Evolutionary conservation across 2,888 invertebrate species (phyloP).

Genomic region (Sceliomorpha sp.): DNA sequence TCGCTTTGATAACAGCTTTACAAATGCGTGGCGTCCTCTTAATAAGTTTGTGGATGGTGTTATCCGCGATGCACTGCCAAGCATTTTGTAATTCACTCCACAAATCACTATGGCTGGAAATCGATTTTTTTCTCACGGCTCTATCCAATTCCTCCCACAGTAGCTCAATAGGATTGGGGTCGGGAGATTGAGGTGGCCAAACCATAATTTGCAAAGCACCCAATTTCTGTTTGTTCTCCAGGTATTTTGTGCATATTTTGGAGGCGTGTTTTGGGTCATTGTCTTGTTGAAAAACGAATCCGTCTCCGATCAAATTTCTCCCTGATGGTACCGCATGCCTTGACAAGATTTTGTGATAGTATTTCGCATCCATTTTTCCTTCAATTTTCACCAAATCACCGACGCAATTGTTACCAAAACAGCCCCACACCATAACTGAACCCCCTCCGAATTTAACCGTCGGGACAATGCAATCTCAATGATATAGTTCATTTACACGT

Average conservation of each 20-base stretch:
- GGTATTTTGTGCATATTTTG: conserved; percentile 40
- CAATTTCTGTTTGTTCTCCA: conserved; percentile 20
- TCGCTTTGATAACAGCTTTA: conserved; percentile 23
- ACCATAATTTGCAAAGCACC: conserved; percentile 29
- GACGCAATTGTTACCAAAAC: conserved; percentile 32
- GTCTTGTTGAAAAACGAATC: conserved; percentile 55
- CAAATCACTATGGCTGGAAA: conserved; percentile 4
- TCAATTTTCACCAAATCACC: conserved; percentile 55
- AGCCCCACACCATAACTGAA: conserved; percentile 50
- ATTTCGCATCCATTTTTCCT: conserved; percentile 48
- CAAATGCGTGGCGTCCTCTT: conserved; percentile 18
- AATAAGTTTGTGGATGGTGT: conserved; percentile 26
- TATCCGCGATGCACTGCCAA: conserved; percentile 5
- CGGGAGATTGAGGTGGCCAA: conserved; percentile 40
- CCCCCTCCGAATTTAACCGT: conserved; percentile 57
- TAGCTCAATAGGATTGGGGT: conserved; percentile 43
- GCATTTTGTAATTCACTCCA: conserved; percentile 65
- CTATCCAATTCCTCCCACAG: conserved; percentile 51
- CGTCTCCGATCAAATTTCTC: conserved; percentile 35
- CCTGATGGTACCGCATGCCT: conserved; percentile 41
- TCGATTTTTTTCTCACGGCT: conserved; percentile 14
- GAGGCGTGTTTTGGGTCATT: conserved; percentile 54
- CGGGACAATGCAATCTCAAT: conserved; percentile 23
- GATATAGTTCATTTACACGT: conserved; percentile 18
- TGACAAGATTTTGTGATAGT: conserved; percentile 48